phyloP scores from a whole-genome alignment of 2,888 invertebrate genomes.

The Tipula lateralis region DNA sequence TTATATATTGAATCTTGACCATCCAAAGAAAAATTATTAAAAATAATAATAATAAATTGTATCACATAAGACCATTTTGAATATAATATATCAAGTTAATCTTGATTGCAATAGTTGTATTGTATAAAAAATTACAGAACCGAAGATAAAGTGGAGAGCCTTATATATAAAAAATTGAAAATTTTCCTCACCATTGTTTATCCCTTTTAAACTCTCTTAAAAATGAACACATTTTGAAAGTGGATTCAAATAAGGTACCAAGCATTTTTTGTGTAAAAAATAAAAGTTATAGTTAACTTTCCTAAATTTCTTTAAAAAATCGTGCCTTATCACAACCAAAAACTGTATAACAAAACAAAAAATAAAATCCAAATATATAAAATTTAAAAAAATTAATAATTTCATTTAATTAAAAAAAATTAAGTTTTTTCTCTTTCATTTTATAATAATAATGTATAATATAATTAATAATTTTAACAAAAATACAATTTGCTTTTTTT shows the following conservation, averaged over 20 bases:
- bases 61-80: background rate
- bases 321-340: slow-evolving; percentile 15
- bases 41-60: background rate
- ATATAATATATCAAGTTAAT: background rate
- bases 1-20: background rate
- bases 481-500: slow-evolving; percentile 3
- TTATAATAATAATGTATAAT: background rate
- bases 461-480: slow-evolving; percentile 4
- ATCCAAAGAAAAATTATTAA: background rate
- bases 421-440: background rate
- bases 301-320: slow-evolving; percentile 6
- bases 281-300: background rate
- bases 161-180: background rate
- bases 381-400: background rate
- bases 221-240: slow-evolving; percentile 19
- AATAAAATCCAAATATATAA: background rate
- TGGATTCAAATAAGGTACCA: slow-evolving; percentile 11
- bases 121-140: background rate
- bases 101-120: background rate
- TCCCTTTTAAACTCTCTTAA: background rate
- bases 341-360: background rate
- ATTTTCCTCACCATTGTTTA: background rate
- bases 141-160: background rate
- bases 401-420: slow-evolving; percentile 19
- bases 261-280: background rate